Base-by-base conservation (phyloP, 1,140 invertebrate genomes). In the Dreissena polymorpha region DNA sequence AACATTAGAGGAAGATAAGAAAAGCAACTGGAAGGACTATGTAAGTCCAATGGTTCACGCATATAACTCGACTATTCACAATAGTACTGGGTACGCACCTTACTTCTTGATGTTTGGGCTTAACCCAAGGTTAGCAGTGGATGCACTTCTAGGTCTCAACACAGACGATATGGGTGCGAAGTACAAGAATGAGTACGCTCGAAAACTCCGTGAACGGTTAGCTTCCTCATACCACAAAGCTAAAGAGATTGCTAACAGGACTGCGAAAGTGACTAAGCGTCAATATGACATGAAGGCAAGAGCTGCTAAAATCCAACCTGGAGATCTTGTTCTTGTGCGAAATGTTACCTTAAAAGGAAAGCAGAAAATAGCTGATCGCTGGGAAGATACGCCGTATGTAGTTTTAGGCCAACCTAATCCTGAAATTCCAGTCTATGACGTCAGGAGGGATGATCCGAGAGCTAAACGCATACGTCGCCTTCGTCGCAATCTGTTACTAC, bases 331-430 rank as follows among this genome's bases (percentile, higher is more conserved):
- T 5, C 51, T 73, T 12, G 50, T 51, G 27, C n/a, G 50, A 70
- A 70, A 70, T 39, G 60, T 63, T n/a, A 7, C 60, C 3, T n/a
- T 63, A 3, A n/a, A 25, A 7, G 60, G 60, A 63, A 63, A 63
- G 60, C 60, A 63, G 60, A 63, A 63, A 25, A n/a, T 63, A 25
- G 3, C 60, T n/a, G 2, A 63, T 63, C 60, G 60, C 23, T 69
- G 67, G 67, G 67, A 69, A 29, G 29, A 29, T 29, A 29, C n/a
- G 16, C 67, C 67, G 29, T 23, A 69, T 29, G 29, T 69, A 23
- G 67, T 69, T 21, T 5, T 69, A 23, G n/a, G n/a, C 27, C 67
- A 69, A 69, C 67, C 67, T 18, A 69, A 69, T 29, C n/a, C 67
- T 23, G 67, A 69, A 18, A 69, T 69, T 23, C 67, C n/a, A 23